Percentiles rank a stretch among this genome's conserved stretches.
These are phyloP conservation scores for Echeneis naucrates DNA, from an alignment of 2,797 vertebrate species.

Conservation along the genomic window DNA sequence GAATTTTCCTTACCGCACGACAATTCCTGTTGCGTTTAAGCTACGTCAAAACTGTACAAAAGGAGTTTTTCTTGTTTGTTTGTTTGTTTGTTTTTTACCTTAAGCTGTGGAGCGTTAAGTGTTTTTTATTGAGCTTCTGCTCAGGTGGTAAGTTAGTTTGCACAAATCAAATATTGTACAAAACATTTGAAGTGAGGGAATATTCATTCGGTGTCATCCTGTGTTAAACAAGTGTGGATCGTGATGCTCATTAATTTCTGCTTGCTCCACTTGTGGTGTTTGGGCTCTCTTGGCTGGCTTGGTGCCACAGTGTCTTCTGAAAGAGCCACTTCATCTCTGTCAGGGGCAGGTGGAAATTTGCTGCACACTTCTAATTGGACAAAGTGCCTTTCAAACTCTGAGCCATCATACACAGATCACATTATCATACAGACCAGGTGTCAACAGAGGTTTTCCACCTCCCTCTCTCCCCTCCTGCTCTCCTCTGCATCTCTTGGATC, in stretches of 20 bases:
- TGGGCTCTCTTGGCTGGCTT: constrained; percentile 89
- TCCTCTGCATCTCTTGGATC: constrained; percentile 33
- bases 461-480: constrained; percentile 31
- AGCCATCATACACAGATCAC: constrained; percentile 85
- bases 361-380: constrained; percentile 94
- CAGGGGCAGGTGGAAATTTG: constrained; percentile 92
- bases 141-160: constrained; percentile 14
- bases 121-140: constrained; percentile 11
- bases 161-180: constrained; percentile 59
- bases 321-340: constrained; percentile 95
- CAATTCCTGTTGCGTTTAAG: constrained; percentile 49
- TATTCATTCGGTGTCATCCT: constrained; percentile 88
- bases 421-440: constrained; percentile 81
- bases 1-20: background rate
- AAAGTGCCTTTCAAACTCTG: constrained; percentile 92
- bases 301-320: constrained; percentile 88
- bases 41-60: constrained; percentile 28
- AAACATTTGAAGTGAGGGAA: constrained; percentile 78
- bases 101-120: background rate
- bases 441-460: constrained; percentile 71
- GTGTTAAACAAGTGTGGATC: constrained; percentile 89
- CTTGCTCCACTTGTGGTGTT: constrained; percentile 86
- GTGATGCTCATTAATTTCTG: constrained; percentile 95
- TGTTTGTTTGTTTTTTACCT: constrained; percentile 20
- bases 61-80: constrained; percentile 9